Evolutionary conservation across 2,888 invertebrate genomes (phyloP).

Genomic region (Kuschelorhynchus macadamiae): DNA sequence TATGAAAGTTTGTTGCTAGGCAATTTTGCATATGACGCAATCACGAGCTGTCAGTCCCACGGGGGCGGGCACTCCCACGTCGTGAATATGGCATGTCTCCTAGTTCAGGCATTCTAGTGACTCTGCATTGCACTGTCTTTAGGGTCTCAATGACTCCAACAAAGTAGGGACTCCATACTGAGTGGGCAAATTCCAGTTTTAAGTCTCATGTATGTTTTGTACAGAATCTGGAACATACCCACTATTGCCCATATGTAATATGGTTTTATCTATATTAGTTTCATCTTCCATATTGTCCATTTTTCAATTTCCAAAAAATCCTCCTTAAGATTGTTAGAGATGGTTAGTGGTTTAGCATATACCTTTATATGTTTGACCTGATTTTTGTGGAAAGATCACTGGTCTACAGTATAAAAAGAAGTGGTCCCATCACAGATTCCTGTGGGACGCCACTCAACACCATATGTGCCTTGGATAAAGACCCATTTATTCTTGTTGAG

Average conservation of each 20-base stretch:
- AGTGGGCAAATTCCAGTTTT: not conserved
- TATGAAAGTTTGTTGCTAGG: no score
- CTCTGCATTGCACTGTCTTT: not conserved
- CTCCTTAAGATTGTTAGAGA: not conserved
- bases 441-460: not conserved
- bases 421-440: not conserved
- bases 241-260: no score
- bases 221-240: no score
- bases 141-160: not conserved
- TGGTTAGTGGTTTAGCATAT: no score
- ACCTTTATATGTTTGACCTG: not conserved
- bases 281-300: not conserved
- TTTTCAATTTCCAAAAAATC: not conserved
- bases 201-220: no score
- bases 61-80: no score
- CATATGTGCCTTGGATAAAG: no score
- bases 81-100: not conserved
- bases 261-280: no score
- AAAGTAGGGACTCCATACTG: not conserved
- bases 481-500: no score
- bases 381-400: not conserved
- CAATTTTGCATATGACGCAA: no score
- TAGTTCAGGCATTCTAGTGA: not conserved
- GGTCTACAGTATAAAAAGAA: not conserved
- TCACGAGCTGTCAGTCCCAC: no score